Evolutionary conservation across 2,888 invertebrate species (phyloP), one percentile per base, ranked within the genome.

Genomic region (Oxyscelio sp.): DNA sequence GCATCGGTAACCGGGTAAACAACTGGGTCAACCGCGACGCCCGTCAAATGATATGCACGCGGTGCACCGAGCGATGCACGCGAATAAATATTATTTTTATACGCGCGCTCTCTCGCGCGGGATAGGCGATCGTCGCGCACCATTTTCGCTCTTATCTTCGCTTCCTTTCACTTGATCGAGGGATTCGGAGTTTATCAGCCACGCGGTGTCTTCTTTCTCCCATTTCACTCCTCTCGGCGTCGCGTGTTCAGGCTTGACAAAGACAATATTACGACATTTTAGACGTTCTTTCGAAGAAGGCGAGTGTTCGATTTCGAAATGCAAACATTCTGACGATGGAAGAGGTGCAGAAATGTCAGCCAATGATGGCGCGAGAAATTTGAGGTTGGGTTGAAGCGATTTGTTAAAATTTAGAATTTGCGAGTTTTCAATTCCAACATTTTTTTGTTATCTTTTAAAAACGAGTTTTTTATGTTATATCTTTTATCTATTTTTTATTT

Each of bases 1-100:
- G 90, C 87, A 87, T 73, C 71, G 87, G 89, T 87, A 92, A 92
- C 89, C 91, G 90, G 92, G 92, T 92, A 92, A 92, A 89, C 87
- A 92, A 92, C 89, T 92, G 90, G 92, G 92, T 92, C 92, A 92
- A 89, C 89, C 89, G 91, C 78, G 61, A 78, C 73, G 68, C 68
- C 75, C 68, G 75, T 85, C 75, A 71, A 83, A 85, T 61, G 79
- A 85, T 84, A 83, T 70, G 83, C 74, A 78, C 75, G 82, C 86
- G 78, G 34, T 63, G 63, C 22, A 17, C 24, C 40, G 40, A 40
- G 40, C n/a, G 40, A 27, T 24, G 61, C 63, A 54, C 75, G 82
- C 86, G 78, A 85, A 77, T 80, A 83, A 85, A 82, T 82, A 85
- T 83, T 65, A 79, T 79, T 78, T 78, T 83, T 78, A 78, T 74